Conservation (phyloP, 2,797 vertebrate genomes). For the Emys orbicularis region DNA sequence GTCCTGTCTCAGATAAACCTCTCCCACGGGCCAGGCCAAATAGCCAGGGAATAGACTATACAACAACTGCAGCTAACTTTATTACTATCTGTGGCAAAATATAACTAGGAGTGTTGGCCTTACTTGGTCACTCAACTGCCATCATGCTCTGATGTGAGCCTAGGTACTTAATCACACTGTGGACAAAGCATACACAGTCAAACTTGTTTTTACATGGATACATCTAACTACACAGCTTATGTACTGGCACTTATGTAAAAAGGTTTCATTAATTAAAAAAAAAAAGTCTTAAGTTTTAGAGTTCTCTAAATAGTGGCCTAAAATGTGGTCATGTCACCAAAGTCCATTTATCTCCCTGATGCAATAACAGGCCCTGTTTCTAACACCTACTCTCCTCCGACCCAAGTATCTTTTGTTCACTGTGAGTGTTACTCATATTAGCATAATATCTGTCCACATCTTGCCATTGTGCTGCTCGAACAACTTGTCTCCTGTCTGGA, state of each 20-base stretch:
- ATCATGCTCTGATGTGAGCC: not conserved
- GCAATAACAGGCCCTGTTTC: not conserved
- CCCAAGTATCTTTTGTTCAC: not conserved
- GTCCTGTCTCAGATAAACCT: accelerated
- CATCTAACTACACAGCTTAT: not conserved
- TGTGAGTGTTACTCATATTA: not conserved
- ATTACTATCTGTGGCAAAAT: not conserved
- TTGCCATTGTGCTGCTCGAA: not conserved
- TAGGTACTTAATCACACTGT: not conserved
- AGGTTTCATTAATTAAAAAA: accelerated
- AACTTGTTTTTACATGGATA: not conserved
- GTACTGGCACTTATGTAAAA: not conserved
- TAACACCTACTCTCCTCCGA: not conserved
- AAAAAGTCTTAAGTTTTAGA: not conserved
- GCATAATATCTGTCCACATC: accelerated
- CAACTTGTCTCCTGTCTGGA: not conserved
- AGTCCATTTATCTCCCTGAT: not conserved
- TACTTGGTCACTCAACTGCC: not conserved
- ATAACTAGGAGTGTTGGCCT: not conserved
- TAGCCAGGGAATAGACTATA: accelerated
- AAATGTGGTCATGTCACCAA: not conserved
- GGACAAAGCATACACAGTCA: accelerated
- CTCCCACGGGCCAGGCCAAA: not conserved
- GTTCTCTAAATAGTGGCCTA: not conserved
- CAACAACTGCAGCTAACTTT: not conserved